These are phyloP conservation scores for Hypolimnas misippus DNA, from an alignment of 2,888 invertebrate genomes.

Conservation along the genomic window DNA sequence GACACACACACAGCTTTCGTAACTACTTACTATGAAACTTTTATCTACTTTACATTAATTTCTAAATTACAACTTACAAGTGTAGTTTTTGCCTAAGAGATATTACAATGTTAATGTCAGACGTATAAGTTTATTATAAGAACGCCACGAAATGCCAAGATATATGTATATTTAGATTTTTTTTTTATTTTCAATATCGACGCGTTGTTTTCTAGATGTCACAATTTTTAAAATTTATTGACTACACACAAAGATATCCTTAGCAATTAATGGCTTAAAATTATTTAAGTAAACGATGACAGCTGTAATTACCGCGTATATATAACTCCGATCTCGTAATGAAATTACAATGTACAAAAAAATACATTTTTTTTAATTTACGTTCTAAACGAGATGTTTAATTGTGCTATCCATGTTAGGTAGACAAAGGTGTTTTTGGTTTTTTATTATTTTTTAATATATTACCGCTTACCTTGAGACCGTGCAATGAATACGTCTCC, in stretches of 20 bases:
- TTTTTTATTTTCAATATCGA: too few species aligned
- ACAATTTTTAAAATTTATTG: not conserved
- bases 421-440: slow-evolving; percentile 5
- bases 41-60: too few species aligned
- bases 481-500: not conserved
- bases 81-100: too few species aligned
- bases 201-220: not conserved
- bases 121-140: too few species aligned
- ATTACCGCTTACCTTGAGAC: not conserved
- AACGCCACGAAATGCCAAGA: too few species aligned
- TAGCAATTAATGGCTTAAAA: not conserved
- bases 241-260: slow-evolving; percentile 3
- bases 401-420: slow-evolving; percentile 4
- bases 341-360: slow-evolving; percentile 7
- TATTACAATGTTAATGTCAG: too few species aligned
- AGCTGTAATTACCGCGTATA: not conserved
- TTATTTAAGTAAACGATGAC: slow-evolving; percentile 6
- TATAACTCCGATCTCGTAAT: slow-evolving; percentile 2
- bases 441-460: not conserved
- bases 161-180: too few species aligned
- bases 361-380: not conserved
- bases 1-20: too few species aligned
- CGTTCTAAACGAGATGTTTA: slow-evolving; percentile 13
- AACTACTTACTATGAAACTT: too few species aligned
- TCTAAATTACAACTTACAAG: too few species aligned